Evolutionary conservation across 2,113 vertebrate genomes (phyloP), one percentile per base, ranked within the genome.

Genomic region (Pipa parva): DNA sequence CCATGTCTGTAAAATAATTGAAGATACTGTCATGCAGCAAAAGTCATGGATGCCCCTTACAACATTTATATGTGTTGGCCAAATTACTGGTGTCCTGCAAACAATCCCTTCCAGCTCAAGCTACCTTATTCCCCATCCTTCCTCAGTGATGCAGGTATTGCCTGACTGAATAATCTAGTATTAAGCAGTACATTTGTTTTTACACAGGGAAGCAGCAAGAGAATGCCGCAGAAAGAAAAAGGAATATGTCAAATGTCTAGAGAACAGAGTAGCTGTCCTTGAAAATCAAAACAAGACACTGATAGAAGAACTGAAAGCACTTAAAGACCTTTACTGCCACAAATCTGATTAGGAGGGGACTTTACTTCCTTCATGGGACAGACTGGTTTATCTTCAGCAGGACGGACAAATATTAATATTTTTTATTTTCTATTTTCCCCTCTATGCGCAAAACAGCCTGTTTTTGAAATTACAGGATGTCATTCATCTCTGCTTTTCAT

Each of bases 261-360:
- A 99, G 85, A 99, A 99, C 87, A 91, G 97, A 49, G 95, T 98
- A 79, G 97, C 97, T 12, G 97, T 98, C 77, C 88, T 99, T 86
- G 97, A 99, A 82, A 99, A 99, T 87, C 97, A 99, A 91, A 99
- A 99, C 91, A 99, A 99, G 89, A 99, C 97, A 81, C 88, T 99
- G 76, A 99, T 99, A 45, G 97, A 99, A 87, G 97, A 98, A 83
- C 92, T 99, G 48, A 99, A 99, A 93, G 95, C 97, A 87, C 97
- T 99, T 88, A 99, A 99, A 86, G 97, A 99, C 92, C 92, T 99
- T 79, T 99, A 99, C 82, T 98, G 97, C 88, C 95, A 99, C 90
- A 99, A 99, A 89, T 97, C 97, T 31, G 97, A 99, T 89, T 99
- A 97, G 89, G 39, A 15, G 28, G 31, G 20, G 33, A 78, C 78